Conservation (phyloP, 2,888 invertebrate species). For the Rhaphigaster nebulosa region DNA sequence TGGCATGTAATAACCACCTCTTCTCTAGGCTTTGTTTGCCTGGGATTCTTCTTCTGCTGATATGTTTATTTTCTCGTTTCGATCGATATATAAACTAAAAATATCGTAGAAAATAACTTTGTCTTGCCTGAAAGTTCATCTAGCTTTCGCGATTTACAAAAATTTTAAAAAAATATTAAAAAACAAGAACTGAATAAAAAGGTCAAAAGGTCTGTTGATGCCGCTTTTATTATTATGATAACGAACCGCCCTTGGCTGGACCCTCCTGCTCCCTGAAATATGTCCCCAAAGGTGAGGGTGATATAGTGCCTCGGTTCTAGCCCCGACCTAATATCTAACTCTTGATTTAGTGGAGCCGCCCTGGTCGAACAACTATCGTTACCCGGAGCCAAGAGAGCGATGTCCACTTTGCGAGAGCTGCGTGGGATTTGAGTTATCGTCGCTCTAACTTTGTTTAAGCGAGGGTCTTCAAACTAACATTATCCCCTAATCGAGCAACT, state of each 20-base stretch:
- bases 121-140: no score
- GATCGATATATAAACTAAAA: no score
- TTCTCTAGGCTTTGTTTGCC: no score
- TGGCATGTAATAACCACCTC: no score
- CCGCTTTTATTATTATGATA: not conserved
- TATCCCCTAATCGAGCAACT: not conserved
- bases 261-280: not conserved
- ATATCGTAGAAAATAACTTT: no score
- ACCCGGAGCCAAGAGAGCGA: not conserved
- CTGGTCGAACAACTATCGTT: slow-evolving; percentile 17
- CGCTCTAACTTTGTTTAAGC: not conserved
- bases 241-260: not conserved
- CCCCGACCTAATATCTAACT: not conserved
- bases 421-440: not conserved
- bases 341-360: not conserved
- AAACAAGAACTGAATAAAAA: not conserved
- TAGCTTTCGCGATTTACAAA: no score
- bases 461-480: not conserved
- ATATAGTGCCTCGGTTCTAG: not conserved
- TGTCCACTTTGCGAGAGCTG: not conserved
- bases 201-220: not conserved
- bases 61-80: no score
- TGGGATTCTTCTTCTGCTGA: no score
- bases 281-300: not conserved
- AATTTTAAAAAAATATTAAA: no score